Conservation (phyloP, 1,140 invertebrate genomes). For the Steinernema feltiae region DNA sequence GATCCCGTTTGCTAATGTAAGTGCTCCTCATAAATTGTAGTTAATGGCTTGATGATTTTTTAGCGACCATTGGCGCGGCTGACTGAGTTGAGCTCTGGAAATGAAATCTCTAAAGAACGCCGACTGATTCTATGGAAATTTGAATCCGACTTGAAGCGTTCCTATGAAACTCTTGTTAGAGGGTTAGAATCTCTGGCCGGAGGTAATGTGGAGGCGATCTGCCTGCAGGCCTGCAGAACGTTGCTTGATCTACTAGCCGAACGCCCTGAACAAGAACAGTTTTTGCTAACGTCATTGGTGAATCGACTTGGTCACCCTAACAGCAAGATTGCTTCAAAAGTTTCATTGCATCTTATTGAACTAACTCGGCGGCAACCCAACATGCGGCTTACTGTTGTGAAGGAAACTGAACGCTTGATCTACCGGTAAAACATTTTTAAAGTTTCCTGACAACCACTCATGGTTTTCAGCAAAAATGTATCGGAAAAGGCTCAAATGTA, state of each 20-base stretch:
- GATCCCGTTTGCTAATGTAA: not conserved
- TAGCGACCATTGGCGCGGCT: not conserved
- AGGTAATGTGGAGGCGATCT: not conserved
- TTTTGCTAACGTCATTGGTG: not conserved
- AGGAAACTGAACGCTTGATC: not conserved
- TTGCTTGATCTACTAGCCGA: not conserved
- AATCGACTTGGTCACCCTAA: not conserved
- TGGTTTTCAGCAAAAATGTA: not conserved
- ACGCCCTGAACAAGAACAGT: not conserved
- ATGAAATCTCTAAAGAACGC: not conserved
- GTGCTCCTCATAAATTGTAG: not conserved
- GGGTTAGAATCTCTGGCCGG: not conserved
- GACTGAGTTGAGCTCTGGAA: not conserved
- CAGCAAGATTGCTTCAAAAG: not conserved
- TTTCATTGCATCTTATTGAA: not conserved
- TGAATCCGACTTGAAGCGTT: not conserved
- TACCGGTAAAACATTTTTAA: not conserved
- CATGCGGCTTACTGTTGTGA: not conserved
- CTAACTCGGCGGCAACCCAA: not conserved
- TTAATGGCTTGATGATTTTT: not conserved
- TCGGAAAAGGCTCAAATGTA: slow-evolving; percentile 5
- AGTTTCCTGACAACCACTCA: not conserved
- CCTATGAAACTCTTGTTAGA: not conserved
- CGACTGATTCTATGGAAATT: slow-evolving; percentile 5
- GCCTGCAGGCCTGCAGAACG: not conserved